Evolutionary conservation across 2,113 vertebrate species (phyloP).

Genomic region (Myanophis thanlyinensis): DNA sequence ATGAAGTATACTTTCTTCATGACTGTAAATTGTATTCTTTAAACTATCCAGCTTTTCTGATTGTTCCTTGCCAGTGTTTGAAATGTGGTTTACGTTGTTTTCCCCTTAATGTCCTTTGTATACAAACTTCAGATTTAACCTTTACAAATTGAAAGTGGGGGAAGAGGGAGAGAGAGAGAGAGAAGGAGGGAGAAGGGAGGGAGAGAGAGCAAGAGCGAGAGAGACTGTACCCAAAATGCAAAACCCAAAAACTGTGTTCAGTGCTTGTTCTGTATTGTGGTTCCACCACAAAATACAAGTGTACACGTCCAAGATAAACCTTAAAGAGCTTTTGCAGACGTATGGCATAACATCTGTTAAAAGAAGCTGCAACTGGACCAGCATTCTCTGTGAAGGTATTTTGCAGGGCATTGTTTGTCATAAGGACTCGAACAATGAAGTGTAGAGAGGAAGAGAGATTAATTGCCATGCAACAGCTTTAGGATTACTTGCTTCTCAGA

Average conservation of each 20-base stretch:
- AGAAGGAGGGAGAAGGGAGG: too few relatives aligned
- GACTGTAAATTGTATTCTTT: not conserved
- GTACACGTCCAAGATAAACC: conserved; percentile 11
- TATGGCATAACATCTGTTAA: conserved; percentile 10
- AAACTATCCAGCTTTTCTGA: not conserved
- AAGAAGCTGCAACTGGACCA: not conserved
- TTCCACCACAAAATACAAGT: not conserved
- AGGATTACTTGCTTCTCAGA: conserved; percentile 1
- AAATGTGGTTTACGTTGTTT: not conserved
- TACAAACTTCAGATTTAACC: not conserved
- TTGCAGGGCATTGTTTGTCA: not conserved
- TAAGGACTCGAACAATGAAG: not conserved
- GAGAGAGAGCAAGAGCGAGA: too few relatives aligned
- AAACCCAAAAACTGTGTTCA: not conserved
- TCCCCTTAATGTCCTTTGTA: not conserved
- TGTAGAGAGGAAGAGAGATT: conserved; percentile 23
- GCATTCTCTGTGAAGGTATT: not conserved
- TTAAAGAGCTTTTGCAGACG: conserved; percentile 22
- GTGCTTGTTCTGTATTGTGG: not conserved
- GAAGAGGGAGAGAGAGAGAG: too few relatives aligned
- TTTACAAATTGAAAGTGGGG: not conserved
- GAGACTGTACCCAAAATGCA: not conserved
- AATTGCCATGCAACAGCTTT: conserved; percentile 27
- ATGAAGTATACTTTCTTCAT: not conserved
- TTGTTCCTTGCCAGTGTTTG: not conserved